A percentile compares a stretch with the other conserved stretches of the same genome.
These are phyloP conservation scores for Platyura marginata DNA, from an alignment of 1,140 invertebrate genomes.

Conservation along the genomic window DNA sequence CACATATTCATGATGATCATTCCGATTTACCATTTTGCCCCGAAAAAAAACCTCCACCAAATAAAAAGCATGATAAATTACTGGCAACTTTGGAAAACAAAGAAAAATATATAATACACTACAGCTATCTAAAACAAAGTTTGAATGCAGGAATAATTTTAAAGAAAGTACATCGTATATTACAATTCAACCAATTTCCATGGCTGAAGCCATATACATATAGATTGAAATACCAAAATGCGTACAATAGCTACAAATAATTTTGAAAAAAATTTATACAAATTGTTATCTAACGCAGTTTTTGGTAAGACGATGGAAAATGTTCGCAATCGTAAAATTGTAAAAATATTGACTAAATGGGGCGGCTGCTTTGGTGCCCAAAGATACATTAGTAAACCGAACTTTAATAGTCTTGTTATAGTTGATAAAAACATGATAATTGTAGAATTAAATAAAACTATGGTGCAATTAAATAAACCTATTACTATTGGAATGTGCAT, in stretches of 20 bases:
- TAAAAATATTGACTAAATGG: conserved; percentile 16
- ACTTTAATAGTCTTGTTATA: conserved; percentile 18
- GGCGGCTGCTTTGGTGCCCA: no score
- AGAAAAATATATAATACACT: conserved; percentile 24
- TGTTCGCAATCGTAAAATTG: conserved; percentile 15
- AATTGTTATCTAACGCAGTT: conserved; percentile 25
- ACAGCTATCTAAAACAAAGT: conserved; percentile 18
- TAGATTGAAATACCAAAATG: conserved; percentile 23
- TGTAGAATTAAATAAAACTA: conserved; percentile 17
- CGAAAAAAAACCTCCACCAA: conserved; percentile 9
- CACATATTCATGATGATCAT: conserved; percentile 23
- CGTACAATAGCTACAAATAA: conserved; percentile 15
- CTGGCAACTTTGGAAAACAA: conserved; percentile 7
- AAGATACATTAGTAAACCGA: conserved; percentile 19
- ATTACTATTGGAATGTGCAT: conserved; percentile 23
- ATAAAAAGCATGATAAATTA: background rate
- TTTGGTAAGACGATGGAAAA: conserved; percentile 30
- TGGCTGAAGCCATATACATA: conserved; percentile 25
- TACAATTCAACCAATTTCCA: conserved; percentile 20
- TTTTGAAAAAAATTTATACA: conserved; percentile 28
- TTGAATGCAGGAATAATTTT: conserved; percentile 18
- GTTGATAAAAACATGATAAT: conserved; percentile 18
- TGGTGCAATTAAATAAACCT: conserved; percentile 22
- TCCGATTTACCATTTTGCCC: conserved; percentile 23
- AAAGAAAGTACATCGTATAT: conserved; percentile 21